Conservation (phyloP, 2,888 invertebrate genomes). For the Metalampra italica region DNA sequence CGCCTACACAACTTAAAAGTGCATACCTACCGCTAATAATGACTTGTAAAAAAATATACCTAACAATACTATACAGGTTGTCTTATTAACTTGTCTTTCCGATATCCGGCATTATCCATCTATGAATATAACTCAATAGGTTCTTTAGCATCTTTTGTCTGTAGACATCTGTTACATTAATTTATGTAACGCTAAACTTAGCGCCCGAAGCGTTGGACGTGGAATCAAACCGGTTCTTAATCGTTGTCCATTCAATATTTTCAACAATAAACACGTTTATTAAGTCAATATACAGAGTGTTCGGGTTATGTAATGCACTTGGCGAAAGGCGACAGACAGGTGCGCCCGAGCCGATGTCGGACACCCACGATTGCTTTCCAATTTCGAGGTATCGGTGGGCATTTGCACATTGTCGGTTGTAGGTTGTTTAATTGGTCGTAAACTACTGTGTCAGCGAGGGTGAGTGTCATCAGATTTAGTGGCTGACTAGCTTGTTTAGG, state of each 20-base stretch:
- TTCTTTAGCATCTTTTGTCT: not conserved
- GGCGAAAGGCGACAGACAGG: constrained; percentile 31
- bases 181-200: constrained; percentile 3
- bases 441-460: not conserved
- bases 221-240: not conserved
- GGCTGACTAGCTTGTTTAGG: too few relatives aligned
- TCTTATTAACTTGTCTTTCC: not conserved
- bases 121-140: not conserved
- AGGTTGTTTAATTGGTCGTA: constrained; percentile 8
- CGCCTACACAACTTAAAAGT: too few relatives aligned
- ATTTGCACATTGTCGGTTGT: constrained; percentile 7
- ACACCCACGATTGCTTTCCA: constrained; percentile 29
- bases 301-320: constrained; percentile 21
- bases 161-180: constrained; percentile 1
- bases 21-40: too few relatives aligned
- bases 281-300: constrained; percentile 1
- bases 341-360: constrained; percentile 20
- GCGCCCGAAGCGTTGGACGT: not conserved
- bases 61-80: not conserved
- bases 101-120: not conserved
- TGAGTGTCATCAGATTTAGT: too few relatives aligned
- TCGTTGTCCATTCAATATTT: constrained; percentile 5
- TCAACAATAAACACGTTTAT: constrained; percentile 10
- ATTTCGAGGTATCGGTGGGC: constrained; percentile 18
- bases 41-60: not conserved